phyloP scores from a whole-genome alignment of 2,113 vertebrate genomes.

The Gnathonemus longibarbis region DNA sequence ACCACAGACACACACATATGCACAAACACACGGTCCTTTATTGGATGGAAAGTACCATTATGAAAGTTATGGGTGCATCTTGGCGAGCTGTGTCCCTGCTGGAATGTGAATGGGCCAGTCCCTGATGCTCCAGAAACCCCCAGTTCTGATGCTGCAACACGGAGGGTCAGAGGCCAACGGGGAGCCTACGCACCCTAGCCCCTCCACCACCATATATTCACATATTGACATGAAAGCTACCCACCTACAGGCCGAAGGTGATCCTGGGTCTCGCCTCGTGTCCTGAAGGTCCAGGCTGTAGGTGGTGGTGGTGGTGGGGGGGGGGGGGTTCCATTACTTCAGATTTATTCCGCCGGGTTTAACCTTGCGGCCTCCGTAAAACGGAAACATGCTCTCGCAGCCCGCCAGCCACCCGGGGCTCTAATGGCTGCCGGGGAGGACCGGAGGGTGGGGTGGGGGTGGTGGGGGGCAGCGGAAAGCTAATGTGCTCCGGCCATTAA shows the following conservation, averaged over 20 bases:
- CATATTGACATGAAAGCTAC: neutral
- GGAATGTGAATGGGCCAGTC: neutral
- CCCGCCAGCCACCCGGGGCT: slow-evolving; percentile 19
- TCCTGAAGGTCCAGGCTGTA: neutral
- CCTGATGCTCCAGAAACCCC: neutral
- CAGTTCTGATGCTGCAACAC: neutral
- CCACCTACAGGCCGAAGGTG: neutral
- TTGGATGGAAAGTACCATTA: slow-evolving; percentile 3
- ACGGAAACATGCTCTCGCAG: slow-evolving; percentile 40
- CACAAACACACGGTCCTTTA: neutral
- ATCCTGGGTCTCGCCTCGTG: neutral
- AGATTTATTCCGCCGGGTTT: slow-evolving; percentile 42
- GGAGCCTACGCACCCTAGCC: neutral
- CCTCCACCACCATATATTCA: neutral
- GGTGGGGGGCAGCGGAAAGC: slow-evolving; percentile 1
- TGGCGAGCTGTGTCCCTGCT: neutral
- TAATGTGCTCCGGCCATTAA: slow-evolving; percentile 35
- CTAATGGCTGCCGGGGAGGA: slow-evolving; percentile 31
- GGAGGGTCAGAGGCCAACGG: neutral
- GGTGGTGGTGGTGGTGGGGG: neutral
- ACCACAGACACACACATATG: neutral
- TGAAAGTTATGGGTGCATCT: neutral
- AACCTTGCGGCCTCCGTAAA: slow-evolving; percentile 42
- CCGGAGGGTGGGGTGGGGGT: neutral
- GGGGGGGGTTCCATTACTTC: slow-evolving; percentile 26